phyloP scores from a whole-genome alignment of 2,113 vertebrate species.

The Strigops habroptila region DNA sequence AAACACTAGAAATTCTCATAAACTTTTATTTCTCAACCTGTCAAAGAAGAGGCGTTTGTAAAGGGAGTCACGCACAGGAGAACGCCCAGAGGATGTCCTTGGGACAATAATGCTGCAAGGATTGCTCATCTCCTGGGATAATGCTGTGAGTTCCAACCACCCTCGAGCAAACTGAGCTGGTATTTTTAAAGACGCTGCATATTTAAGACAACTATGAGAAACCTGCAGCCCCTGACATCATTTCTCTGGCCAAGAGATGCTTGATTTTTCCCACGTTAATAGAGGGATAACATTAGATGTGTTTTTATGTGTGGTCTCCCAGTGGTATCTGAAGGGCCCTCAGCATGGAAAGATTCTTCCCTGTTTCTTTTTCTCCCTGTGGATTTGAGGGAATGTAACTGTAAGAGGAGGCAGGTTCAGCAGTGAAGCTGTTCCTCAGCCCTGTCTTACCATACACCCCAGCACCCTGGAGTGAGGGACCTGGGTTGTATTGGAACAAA shows the following conservation, averaged over 20 bases:
- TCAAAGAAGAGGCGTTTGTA: not conserved
- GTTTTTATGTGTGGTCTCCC: not conserved
- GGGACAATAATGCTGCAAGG: not conserved
- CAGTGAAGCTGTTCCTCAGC: not conserved
- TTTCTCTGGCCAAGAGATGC: not conserved
- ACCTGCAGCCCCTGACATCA: not conserved
- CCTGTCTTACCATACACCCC: not conserved
- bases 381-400: not conserved
- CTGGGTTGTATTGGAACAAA: not conserved
- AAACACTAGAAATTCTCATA: not conserved
- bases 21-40: not conserved
- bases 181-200: not conserved
- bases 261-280: not conserved
- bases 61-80: not conserved
- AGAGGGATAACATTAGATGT: not conserved
- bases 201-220: not conserved
- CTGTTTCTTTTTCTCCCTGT: not conserved
- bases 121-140: not conserved
- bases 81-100: not conserved
- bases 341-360: not conserved
- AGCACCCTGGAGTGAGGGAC: not conserved
- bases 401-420: not conserved
- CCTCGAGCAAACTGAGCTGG: not conserved
- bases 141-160: fast-evolving
- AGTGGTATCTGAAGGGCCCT: not conserved